A percentile compares a stretch with the other conserved stretches of the same genome.
Evolutionary conservation across 2,888 invertebrate genomes (phyloP).

Genomic region (Pachliopta kotzebuea): DNA sequence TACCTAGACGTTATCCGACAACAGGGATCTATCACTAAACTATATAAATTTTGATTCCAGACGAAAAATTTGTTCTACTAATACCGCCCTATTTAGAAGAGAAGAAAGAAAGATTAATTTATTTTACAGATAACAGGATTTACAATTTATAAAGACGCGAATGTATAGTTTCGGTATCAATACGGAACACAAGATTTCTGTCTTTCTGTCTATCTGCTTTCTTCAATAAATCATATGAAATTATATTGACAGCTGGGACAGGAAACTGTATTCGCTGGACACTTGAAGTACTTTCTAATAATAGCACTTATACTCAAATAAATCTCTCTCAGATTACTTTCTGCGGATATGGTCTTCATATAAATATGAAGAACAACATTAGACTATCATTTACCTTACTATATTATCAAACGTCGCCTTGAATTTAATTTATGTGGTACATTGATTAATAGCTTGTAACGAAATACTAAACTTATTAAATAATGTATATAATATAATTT

Average conservation of each 20-base stretch:
- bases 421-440: background rate
- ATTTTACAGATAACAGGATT: no score
- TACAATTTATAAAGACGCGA: background rate
- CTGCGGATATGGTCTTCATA: background rate
- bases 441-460: no score
- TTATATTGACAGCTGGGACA: constrained; percentile 6
- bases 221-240: constrained; percentile 18
- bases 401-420: background rate
- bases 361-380: background rate
- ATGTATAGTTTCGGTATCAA: background rate
- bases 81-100: no score
- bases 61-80: no score
- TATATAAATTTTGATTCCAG: no score
- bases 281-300: constrained; percentile 7
- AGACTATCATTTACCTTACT: background rate
- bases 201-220: constrained; percentile 2
- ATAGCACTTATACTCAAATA: constrained; percentile 5
- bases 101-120: no score
- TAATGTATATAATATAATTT: no score
- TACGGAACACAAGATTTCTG: constrained; percentile 9
- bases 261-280: constrained; percentile 2
- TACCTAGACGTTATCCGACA: no score
- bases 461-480: no score
- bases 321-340: background rate
- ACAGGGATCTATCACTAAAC: no score